A percentile compares a stretch with the other conserved stretches of the same genome.
Evolutionary conservation across 2,888 invertebrate genomes (phyloP).

Genomic region (Mechanitis messenoides): DNA sequence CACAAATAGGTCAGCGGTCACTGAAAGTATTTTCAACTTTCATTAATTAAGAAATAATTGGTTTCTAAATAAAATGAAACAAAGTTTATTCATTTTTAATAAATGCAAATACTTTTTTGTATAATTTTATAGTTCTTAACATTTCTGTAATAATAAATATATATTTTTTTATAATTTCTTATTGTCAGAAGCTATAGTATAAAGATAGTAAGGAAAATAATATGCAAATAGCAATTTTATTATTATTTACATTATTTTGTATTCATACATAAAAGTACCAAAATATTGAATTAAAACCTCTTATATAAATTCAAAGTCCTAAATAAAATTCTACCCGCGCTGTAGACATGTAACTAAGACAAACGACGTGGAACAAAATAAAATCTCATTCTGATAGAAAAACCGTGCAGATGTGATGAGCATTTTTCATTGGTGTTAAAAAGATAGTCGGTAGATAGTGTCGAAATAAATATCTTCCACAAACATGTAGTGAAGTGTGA

Average conservation of each 20-base stretch:
- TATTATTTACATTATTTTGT: too few relatives aligned
- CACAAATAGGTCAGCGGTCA: too few relatives aligned
- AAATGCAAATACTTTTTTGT: too few relatives aligned
- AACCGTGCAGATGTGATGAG: conserved; percentile 35
- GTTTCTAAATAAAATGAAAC: conserved; percentile 1
- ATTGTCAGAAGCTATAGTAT: too few relatives aligned
- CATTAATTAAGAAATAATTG: conserved; percentile 1
- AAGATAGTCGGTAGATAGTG: conserved; percentile 26
- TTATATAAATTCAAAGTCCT: background rate
- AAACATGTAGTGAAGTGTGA: background rate
- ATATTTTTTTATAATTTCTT: too few relatives aligned
- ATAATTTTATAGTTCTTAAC: too few relatives aligned
- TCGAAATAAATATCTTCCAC: conserved; percentile 31
- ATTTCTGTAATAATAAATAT: too few relatives aligned
- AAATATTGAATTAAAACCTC: too few relatives aligned
- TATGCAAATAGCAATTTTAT: too few relatives aligned
- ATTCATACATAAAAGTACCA: too few relatives aligned
- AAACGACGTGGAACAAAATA: conserved; percentile 34
- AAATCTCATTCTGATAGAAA: conserved; percentile 40
- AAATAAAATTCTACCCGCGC: background rate
- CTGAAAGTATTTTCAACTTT: background rate
- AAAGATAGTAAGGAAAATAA: too few relatives aligned
- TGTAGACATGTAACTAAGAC: conserved; percentile 33
- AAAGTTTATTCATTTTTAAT: too few relatives aligned
- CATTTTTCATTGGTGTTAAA: conserved; percentile 32